Base-by-base conservation (phyloP, 2,888 invertebrate genomes). In the Lacanobia wlatinum region DNA sequence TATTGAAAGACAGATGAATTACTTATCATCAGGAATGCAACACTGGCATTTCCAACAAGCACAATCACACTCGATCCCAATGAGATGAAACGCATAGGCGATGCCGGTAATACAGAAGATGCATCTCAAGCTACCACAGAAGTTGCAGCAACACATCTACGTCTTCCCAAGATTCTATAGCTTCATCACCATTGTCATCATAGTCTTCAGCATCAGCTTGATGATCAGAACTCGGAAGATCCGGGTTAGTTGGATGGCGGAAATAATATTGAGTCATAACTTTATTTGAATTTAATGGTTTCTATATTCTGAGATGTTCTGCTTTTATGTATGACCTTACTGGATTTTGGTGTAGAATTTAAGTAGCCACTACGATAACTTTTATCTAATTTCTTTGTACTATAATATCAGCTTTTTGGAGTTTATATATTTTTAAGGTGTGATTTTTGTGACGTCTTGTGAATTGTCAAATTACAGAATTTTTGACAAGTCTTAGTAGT, bases 101-200 rank as follows among this genome's bases (percentile, higher is more conserved):
- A 83, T 63, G 7, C 52, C 74, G 0, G 85, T 84, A 10, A 84
- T 75, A 18, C 85, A 83, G 12, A 85, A 78, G 0, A 85, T 68
- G 60, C 90, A 91, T 21, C 89, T 76, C 0, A 91, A 38, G 68
- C 89, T 91, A 6, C 91, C 89, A 72, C 87, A 92, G 61, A 90
- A 91, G 69, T 90, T 91, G 68, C 89, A 90, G 61, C 91, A 92
- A 55, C 91, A 91, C 91, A 91, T 91, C 67, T 38, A 83, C 46
- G 9, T 50, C 60, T 23, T 59, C 43, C 58, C 68, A 66, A 16
- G 38, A 40, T 6, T 8, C 14, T 46, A 52, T 2, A 16, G 4
- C 0, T 0, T 59, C 23, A 9, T 21, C 48, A 23, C 43, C 14
- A 5, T 55, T 7, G 1, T 28, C 34, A 18, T 56, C 56, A 18